Evolutionary conservation across 1,140 invertebrate species (phyloP).

Genomic region (Spodoptera frugiperda): DNA sequence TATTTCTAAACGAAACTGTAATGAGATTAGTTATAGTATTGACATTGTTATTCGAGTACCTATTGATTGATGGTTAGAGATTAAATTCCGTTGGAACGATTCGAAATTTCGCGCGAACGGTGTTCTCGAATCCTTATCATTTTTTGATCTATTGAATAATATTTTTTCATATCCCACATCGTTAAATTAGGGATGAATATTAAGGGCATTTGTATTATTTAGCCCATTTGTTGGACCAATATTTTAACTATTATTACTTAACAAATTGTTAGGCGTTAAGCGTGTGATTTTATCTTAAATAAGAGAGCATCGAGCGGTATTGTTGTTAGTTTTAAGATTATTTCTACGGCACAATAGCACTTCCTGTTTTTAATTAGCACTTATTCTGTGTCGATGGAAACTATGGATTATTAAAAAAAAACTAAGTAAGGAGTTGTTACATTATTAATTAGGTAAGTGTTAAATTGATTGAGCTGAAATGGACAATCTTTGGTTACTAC

Average conservation of each 20-base stretch:
- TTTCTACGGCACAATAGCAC: conserved; percentile 86
- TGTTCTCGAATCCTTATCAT: conserved; percentile 83
- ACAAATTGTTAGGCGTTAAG: conserved; percentile 86
- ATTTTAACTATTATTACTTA: conserved; percentile 87
- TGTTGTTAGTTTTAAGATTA: conserved; percentile 85
- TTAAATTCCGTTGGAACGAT: conserved; percentile 79
- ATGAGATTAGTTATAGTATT: conserved; percentile 86
- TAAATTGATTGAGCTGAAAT: conserved; percentile 85
- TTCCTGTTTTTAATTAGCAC: conserved; percentile 86
- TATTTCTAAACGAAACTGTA: conserved; percentile 83
- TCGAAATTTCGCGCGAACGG: conserved; percentile 74
- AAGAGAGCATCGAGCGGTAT: conserved; percentile 84
- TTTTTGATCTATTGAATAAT: conserved; percentile 86
- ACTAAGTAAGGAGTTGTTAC: conserved; percentile 86
- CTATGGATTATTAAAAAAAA: conserved; percentile 81
- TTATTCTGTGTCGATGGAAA: conserved; percentile 86
- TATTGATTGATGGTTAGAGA: conserved; percentile 78
- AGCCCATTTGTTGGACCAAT: conserved; percentile 87
- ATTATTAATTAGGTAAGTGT: conserved; percentile 86
- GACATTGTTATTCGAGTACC: conserved; percentile 85
- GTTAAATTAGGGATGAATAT: conserved; percentile 86
- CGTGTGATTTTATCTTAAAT: conserved; percentile 85
- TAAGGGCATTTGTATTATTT: conserved; percentile 86
- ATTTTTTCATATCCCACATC: conserved; percentile 86
- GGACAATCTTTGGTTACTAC: conserved; percentile 86